Conservation (phyloP, 2,797 vertebrate genomes). For the Macrochelys suwanniensis region DNA sequence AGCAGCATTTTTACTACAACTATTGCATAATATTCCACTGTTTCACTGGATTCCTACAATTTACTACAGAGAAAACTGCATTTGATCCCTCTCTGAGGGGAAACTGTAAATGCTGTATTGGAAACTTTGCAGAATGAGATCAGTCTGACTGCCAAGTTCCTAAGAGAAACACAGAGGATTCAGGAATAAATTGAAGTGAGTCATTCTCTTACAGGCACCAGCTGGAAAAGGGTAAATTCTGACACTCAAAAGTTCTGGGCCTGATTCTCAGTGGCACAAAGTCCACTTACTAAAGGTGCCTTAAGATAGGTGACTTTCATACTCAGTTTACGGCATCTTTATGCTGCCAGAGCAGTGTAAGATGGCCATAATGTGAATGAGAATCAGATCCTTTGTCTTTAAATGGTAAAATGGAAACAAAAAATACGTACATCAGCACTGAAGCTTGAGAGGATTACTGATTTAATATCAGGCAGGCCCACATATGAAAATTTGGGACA, state of each 20-base stretch:
- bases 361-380: neutral
- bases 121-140: neutral
- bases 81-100: neutral
- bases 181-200: neutral
- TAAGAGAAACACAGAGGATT: neutral
- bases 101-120: neutral
- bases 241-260: neutral
- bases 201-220: neutral
- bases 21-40: neutral
- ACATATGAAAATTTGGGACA: neutral
- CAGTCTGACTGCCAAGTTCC: neutral
- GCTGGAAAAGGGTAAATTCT: neutral
- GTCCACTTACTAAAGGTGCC: neutral
- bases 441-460: neutral
- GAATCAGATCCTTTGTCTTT: neutral
- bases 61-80: neutral
- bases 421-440: neutral
- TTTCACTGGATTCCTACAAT: neutral
- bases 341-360: neutral
- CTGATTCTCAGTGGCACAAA: neutral
- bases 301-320: neutral
- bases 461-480: neutral
- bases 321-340: neutral
- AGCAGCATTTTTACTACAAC: neutral
- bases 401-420: neutral